phyloP scores from a whole-genome alignment of 1,140 invertebrate genomes.

The Zophobas morio region DNA sequence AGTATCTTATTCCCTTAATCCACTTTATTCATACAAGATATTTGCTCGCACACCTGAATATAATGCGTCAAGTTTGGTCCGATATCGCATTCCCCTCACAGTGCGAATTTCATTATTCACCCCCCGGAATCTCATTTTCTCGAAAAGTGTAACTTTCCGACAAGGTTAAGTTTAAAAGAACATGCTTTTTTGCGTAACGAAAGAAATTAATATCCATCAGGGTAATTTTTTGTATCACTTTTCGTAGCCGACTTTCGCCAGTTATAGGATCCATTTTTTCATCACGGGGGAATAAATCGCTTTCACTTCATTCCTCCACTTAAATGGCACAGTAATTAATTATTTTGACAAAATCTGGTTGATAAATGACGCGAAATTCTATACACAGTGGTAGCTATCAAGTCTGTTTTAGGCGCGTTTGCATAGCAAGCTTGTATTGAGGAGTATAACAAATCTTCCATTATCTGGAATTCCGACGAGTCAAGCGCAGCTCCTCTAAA shows the following conservation, averaged over 20 bases:
- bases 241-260: background rate
- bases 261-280: constrained; percentile 28
- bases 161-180: background rate
- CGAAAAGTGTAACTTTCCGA: background rate
- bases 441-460: background rate
- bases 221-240: constrained; percentile 19
- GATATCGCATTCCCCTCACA: background rate
- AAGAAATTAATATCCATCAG: constrained; percentile 27
- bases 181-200: background rate
- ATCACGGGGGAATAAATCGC: constrained; percentile 10
- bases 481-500: background rate
- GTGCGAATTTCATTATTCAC: background rate
- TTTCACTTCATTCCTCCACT: constrained; percentile 15
- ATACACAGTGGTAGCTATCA: constrained; percentile 21
- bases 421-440: constrained; percentile 4
- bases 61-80: background rate
- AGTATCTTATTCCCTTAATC: background rate
- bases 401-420: background rate
- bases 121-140: background rate
- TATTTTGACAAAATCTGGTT: constrained; percentile 34
- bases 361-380: constrained; percentile 36
- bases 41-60: background rate
- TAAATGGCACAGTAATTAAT: constrained; percentile 37
- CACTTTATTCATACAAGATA: background rate
- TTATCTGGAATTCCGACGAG: background rate